phyloP scores from a whole-genome alignment of 2,888 invertebrate species.

The Cerastoderma edule region DNA sequence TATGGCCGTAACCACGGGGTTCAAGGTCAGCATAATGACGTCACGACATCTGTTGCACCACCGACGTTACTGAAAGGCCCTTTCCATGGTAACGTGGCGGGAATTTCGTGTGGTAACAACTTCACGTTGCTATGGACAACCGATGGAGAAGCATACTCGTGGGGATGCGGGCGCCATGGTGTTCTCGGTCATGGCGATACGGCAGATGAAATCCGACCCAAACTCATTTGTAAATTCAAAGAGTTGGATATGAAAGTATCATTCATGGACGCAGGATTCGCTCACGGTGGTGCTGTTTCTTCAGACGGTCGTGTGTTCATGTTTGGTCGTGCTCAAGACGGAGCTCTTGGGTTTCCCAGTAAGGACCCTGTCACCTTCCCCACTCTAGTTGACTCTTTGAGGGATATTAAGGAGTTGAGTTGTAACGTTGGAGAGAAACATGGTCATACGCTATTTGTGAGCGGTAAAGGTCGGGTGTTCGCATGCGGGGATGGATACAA shows the following conservation, averaged over 20 bases:
- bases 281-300: conserved; percentile 67
- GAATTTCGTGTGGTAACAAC: conserved; percentile 72
- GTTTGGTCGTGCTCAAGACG: conserved; percentile 68
- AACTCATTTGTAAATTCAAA: conserved; percentile 41
- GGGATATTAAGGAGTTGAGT: conserved; percentile 61
- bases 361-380: conserved; percentile 35
- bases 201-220: conserved; percentile 52
- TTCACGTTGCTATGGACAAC: conserved; percentile 69
- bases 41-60: conserved; percentile 15
- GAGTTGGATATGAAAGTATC: conserved; percentile 34
- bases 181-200: conserved; percentile 69
- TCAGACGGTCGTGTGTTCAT: conserved; percentile 61
- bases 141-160: conserved; percentile 66
- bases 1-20: conserved; percentile 62
- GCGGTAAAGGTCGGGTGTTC: conserved; percentile 58
- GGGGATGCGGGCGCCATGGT: conserved; percentile 71
- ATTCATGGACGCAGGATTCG: conserved; percentile 66
- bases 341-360: conserved; percentile 63
- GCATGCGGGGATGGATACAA: conserved; percentile 74
- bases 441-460: conserved; percentile 69
- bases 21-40: conserved; percentile 35
- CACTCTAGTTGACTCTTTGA: conserved; percentile 23
- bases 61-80: conserved; percentile 44
- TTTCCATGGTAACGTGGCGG: conserved; percentile 46
- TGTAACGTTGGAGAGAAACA: conserved; percentile 76